Evolutionary conservation across 2,113 vertebrate genomes (phyloP).

Genomic region (Pungitius pungitius): DNA sequence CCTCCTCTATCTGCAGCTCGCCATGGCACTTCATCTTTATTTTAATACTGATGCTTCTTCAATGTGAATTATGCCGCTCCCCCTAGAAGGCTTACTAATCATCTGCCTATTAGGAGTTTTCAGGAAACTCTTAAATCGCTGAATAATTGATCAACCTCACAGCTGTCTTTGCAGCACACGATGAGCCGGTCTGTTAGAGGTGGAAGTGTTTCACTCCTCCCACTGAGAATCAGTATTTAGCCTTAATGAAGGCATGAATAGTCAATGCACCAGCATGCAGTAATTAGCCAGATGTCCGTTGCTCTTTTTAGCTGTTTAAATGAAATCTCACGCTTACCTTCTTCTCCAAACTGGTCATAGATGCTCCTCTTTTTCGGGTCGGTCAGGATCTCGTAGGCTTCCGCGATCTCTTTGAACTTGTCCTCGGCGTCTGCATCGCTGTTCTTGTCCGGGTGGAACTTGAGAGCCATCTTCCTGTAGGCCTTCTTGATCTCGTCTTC

Average conservation of each 20-base stretch:
- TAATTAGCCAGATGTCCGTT: constrained; percentile 28
- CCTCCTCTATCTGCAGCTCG: not conserved
- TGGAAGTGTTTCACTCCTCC: constrained; percentile 18
- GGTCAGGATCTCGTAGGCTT: constrained; percentile 93
- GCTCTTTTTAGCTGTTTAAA: not conserved
- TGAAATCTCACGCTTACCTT: constrained; percentile 84
- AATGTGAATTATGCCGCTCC: not conserved
- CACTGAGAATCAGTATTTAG: constrained; percentile 21
- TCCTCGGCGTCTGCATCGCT: constrained; percentile 93
- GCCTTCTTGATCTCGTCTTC: constrained; percentile 98
- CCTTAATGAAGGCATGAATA: constrained; percentile 36
- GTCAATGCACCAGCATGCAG: not conserved
- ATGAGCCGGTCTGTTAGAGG: constrained; percentile 1
- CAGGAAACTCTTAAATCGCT: constrained; percentile 24
- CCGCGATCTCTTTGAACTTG: constrained; percentile 96
- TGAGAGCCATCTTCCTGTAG: constrained; percentile 96
- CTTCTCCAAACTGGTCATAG: constrained; percentile 94
- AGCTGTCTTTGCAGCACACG: constrained; percentile 39
- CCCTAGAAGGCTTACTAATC: constrained; percentile 6
- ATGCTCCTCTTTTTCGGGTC: constrained; percentile 91
- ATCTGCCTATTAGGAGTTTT: constrained; percentile 8
- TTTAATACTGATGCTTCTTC: not conserved
- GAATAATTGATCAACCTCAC: constrained; percentile 50
- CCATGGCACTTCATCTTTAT: not conserved
- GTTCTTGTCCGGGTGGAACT: constrained; percentile 98